Conservation (phyloP, 30 jellyfish, hydroid and myxozoan species). For the Cassiopea xamachana region DNA sequence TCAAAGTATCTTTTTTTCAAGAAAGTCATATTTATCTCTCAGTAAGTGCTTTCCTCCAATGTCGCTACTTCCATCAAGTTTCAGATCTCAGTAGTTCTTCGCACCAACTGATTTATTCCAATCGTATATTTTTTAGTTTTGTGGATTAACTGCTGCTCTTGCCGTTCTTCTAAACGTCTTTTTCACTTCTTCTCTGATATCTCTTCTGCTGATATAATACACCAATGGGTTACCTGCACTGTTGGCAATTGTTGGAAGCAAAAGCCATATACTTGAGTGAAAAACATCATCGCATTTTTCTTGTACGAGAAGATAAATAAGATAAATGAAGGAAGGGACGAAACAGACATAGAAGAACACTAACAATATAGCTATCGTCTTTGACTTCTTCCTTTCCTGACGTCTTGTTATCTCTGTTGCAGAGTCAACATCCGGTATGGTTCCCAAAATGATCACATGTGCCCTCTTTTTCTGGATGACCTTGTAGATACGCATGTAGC, state of each 20-base stretch:
- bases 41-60: no score
- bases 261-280: neutral
- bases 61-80: no score
- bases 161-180: neutral
- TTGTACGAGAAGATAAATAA: neutral
- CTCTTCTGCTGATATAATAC: conserved; percentile 7
- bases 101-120: neutral
- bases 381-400: neutral
- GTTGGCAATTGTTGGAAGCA: neutral
- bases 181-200: conserved; percentile 17
- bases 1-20: no score
- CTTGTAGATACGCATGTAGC: conserved; percentile 14
- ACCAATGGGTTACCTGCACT: conserved; percentile 16
- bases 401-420: neutral
- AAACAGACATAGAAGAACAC: conserved; percentile 6
- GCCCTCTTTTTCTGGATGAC: neutral
- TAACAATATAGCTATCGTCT: conserved; percentile 22
- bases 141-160: neutral
- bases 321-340: conserved; percentile 18
- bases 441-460: neutral
- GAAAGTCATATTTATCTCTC: no score
- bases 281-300: neutral
- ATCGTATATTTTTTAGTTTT: neutral
- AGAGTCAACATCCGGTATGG: neutral
- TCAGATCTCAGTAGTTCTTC: no score